Base-by-base conservation (phyloP, 2,888 invertebrate species). In the Chloroclysta siterata region DNA sequence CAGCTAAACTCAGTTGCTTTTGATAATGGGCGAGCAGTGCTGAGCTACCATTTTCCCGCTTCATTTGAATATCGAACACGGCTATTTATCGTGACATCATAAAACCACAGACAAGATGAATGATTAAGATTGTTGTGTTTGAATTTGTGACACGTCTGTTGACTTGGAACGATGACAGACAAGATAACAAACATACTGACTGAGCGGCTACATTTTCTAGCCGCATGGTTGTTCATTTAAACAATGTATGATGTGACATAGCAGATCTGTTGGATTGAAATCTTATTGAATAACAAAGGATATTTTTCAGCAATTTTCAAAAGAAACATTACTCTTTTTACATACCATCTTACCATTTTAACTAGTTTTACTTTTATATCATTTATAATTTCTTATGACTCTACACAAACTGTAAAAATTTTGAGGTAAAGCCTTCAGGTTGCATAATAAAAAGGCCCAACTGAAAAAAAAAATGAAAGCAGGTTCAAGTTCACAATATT, bases 11-110 rank as follows among this genome's bases (percentile, higher is more conserved):
- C 63, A 63, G 68, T 68, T 52, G 33, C 50, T 63, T 68, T 61
- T 66, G 58, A n/a, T n/a, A n/a, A n/a, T 22, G 22, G 3, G 22
- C 22, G 47, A 50, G 59, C 53, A 58, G 36, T 33, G 36, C 51
- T 54, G 56, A 17, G 55, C 66, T 51, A 74, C 68, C 67, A 70
- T 71, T 66, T 60, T 67, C 70, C 72, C 75, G 73, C 72, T 72
- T 82, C 82, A 83, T 85, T 87, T 82, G 71, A 83, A 85, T 84
- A 70, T 78, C 77, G 72, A 76, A 78, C 65, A 53, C 72, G 68
- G 71, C 78, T 78, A 77, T 17, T 80, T 76, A 82, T 81, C 71
- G 74, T 83, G 80, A 77, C 77, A 72, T 83, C 76, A 81, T 64
- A 67, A 72, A 69, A 72, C 42, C 28, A 58, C 39, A 57, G 57